phyloP scores from a whole-genome alignment of 2,888 invertebrate species.

The Brachycybe producta region DNA sequence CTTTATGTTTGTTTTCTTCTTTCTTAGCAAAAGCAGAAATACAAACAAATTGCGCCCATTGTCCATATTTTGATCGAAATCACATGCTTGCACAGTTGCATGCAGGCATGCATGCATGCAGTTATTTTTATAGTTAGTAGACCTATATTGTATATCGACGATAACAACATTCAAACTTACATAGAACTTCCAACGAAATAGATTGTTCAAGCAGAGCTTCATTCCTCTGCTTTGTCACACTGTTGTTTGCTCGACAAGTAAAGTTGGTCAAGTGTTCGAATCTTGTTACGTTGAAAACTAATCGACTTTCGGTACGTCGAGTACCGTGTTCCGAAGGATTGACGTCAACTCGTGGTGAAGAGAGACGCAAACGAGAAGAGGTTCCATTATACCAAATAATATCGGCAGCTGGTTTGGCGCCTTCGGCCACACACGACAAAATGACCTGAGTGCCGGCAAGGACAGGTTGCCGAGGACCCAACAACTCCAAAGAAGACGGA shows the following conservation, averaged over 20 bases:
- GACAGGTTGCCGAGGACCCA: slow-evolving; percentile 62
- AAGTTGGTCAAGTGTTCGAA: slow-evolving; percentile 67
- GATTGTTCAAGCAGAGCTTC: slow-evolving; percentile 61
- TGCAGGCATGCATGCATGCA: too few relatives aligned
- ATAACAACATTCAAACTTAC: too few relatives aligned
- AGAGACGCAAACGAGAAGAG: slow-evolving; percentile 9
- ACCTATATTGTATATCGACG: too few relatives aligned
- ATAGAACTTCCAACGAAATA: slow-evolving; percentile 64
- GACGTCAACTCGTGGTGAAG: slow-evolving; percentile 10
- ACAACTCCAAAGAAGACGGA: slow-evolving; percentile 60
- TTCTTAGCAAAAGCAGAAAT: too few relatives aligned
- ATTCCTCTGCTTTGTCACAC: slow-evolving; percentile 56
- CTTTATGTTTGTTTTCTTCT: too few relatives aligned
- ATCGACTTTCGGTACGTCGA: slow-evolving; percentile 59
- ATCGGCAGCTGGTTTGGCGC: slow-evolving; percentile 68
- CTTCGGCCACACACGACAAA: slow-evolving; percentile 50
- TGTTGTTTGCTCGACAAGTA: slow-evolving; percentile 67
- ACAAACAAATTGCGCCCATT: too few relatives aligned
- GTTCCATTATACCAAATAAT: slow-evolving; percentile 76
- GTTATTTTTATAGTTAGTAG: too few relatives aligned
- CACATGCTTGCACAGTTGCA: too few relatives aligned
- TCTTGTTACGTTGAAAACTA: slow-evolving; percentile 64
- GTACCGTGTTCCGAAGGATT: slow-evolving; percentile 39
- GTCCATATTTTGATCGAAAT: too few relatives aligned
- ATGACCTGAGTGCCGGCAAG: slow-evolving; percentile 66